phyloP scores from a whole-genome alignment of 2,797 vertebrate species.

The Mus spretus region DNA sequence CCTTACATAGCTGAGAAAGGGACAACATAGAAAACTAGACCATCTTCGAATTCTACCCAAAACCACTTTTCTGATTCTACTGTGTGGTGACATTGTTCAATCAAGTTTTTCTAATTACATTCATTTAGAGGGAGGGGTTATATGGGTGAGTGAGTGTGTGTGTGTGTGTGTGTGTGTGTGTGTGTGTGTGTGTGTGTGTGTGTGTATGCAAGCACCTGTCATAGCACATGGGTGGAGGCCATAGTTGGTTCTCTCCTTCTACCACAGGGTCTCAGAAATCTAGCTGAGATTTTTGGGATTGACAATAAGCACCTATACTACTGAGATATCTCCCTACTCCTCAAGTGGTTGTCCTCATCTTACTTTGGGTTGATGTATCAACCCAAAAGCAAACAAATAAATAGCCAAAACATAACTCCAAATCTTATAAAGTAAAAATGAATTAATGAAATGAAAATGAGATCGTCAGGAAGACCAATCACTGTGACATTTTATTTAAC shows the following conservation, averaged over 20 bases:
- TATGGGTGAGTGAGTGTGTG: neutral
- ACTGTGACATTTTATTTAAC: neutral
- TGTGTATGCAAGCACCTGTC: no score
- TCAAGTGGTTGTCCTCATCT: neutral
- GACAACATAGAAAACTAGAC: neutral
- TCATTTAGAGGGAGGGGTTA: neutral
- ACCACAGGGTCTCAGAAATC: neutral
- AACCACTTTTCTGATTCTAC: neutral
- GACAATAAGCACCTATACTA: neutral
- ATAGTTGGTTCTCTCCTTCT: neutral
- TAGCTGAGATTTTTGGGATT: neutral
- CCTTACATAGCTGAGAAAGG: neutral
- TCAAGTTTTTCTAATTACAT: neutral
- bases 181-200: neutral
- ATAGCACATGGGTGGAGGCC: neutral
- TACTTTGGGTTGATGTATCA: neutral
- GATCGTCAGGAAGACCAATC: neutral
- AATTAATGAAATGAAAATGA: constrained; percentile 17
- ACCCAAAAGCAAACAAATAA: constrained; percentile 27
- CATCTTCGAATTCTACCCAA: constrained; percentile 20
- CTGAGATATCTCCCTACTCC: neutral
- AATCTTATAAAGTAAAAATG: neutral
- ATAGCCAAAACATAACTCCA: neutral
- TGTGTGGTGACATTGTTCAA: neutral
- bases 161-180: neutral